These are phyloP conservation scores for Ictalurus punctatus DNA, from an alignment of 2,113 vertebrate species.

Conservation along the genomic window DNA sequence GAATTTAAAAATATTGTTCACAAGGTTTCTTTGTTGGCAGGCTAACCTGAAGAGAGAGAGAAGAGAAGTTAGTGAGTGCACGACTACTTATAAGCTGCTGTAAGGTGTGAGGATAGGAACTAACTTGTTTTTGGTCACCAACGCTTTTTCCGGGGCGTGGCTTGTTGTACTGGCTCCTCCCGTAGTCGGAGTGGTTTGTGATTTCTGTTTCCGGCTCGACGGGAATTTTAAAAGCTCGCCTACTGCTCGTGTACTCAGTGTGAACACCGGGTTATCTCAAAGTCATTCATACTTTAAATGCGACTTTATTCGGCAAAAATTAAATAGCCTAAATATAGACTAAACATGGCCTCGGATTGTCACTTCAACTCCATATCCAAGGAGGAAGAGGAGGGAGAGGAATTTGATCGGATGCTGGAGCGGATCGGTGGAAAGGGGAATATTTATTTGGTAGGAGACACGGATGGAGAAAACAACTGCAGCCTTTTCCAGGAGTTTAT, in stretches of 20 bases:
- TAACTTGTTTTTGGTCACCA: not conserved
- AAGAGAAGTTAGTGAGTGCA: no score
- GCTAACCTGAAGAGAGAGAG: no score
- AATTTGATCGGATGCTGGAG: constrained; percentile 63
- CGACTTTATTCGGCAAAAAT: no score
- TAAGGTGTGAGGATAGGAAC: not conserved
- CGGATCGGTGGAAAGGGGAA: constrained; percentile 70
- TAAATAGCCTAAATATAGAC: not conserved
- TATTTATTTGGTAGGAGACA: constrained; percentile 69
- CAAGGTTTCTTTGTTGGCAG: no score
- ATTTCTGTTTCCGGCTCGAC: not conserved
- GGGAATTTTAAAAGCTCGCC: not conserved
- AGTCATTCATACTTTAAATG: not conserved
- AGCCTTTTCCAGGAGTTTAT: constrained; percentile 66
- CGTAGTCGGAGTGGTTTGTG: not conserved
- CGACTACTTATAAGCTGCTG: not conserved
- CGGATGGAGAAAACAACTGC: constrained; percentile 51
- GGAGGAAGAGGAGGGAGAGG: constrained; percentile 34
- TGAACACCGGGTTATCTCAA: not conserved
- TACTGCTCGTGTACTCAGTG: not conserved
- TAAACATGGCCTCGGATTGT: constrained; percentile 36
- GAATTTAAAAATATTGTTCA: no score
- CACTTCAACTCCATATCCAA: not conserved
- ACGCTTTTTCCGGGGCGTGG: not conserved
- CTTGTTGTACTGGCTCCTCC: not conserved